Evolutionary conservation across 2,113 vertebrate genomes (phyloP), one percentile per base, ranked within the genome.

Genomic region (Alethe castanea): DNA sequence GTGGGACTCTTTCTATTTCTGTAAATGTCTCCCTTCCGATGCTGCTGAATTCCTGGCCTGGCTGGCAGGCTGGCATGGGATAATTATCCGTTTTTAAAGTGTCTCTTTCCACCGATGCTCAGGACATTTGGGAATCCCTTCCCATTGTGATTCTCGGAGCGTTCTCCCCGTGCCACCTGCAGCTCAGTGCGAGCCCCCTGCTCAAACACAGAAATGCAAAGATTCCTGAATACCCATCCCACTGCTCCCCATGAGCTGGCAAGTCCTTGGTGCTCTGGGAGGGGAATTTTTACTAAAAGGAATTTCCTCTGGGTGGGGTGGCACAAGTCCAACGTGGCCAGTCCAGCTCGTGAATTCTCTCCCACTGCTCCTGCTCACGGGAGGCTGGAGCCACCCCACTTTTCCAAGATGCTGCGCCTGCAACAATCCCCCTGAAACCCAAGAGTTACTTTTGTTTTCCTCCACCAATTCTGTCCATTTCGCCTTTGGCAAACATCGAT

Each of bases 401-500:
- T 72, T 35, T 18, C 88, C 88, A 18, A 20, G 33, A 20, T 19
- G 38, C 42, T 42, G 42, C 11, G 42, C 7, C 1, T 25, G 50
- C 79, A 86, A 26, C 16, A 47, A 80, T 14, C 90, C 81, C 42
- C 65, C 44, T 12, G 22, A 54, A 93, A 35, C 50, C 57, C 24
- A 9, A 14, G 4, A 91, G 79, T 47, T 72, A 65, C 83, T 89
- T 89, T 9, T 77, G 85, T 83, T 97, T 92, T 67, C 85, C 62
- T 86, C 85, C 90, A 57, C 67, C 22, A 11, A 40, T 38, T 25
- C 89, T 31, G 90, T 86, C 94, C 95, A 96, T 88, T 94, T 88
- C 25, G 93, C 94, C 95, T 93, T 88, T 94, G 95, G 95, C 95
- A 64, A 95, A 60, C 93, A 95, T 93, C 18, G 90, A 95, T 97